Base-by-base conservation (phyloP, 2,888 invertebrate species). In the Andrena marginata region DNA sequence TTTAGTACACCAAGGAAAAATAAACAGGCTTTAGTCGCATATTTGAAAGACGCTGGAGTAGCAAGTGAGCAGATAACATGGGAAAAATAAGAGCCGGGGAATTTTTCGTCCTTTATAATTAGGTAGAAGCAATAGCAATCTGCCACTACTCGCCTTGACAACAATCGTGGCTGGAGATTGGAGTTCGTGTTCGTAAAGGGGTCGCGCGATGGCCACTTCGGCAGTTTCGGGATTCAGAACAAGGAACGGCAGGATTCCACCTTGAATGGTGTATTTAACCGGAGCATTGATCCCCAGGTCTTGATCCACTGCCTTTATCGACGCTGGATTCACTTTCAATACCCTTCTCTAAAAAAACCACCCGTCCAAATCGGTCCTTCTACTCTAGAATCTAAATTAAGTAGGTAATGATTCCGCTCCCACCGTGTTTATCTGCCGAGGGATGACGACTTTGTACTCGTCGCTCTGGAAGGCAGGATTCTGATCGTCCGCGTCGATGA, bases 401-500 rank as follows among this genome's bases (percentile, higher is more conserved):
- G 42, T 4, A 13, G 29, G 23, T 16, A 8, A 16, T 16, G 2
- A n/a, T 2, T 49, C 16, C 8, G 8, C 49, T 59, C 77, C 90
- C 83, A 96, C 96, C 91, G 94, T 94, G 83, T 94, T 94, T 0
- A 95, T 95, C 69, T 96, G 95, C 8, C 96, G 95, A 0, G 97
- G 97, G 73, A 98, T 90, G 7, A 95, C 94, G 0, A 97, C 96
- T 59, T 96, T 96, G 92, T 97, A 97, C 83, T 97, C 96, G 63
- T 98, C 97, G 82, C 96, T 96, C 8, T 95, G 92, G 92, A 98
- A 98, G 89, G 96, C 96, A 0, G 98, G 98, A 95, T 98, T 98
- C 94, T 98, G 98, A 94, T 98, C 98, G 91, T 98, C 98, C 0
- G 98, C 98, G 93, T 98, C 98, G 29, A 97, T 96, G 60, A 98